These are phyloP conservation scores for Brotogeris chrysoptera DNA, from an alignment of 2,797 vertebrate species.

Conservation along the genomic window DNA sequence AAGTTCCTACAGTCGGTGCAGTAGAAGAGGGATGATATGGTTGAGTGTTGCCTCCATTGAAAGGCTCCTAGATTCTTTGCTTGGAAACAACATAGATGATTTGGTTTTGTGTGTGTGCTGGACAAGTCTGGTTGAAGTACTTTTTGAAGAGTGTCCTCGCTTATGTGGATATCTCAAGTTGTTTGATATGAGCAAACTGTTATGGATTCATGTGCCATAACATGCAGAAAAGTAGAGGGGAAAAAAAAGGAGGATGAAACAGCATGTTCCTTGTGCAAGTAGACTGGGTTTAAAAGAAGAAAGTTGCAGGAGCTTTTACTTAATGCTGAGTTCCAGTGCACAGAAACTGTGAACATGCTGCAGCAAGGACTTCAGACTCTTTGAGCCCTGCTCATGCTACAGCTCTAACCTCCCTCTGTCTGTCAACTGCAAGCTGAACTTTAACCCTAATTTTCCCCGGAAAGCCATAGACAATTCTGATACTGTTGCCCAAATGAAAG, in stretches of 20 bases:
- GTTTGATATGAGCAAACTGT: accelerated
- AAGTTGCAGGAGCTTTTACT: neutral
- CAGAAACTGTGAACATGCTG: neutral
- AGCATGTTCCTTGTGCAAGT: neutral
- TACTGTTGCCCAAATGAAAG: neutral
- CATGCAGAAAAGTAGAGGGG: neutral
- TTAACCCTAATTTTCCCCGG: neutral
- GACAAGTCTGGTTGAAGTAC: neutral
- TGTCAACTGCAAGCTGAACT: neutral
- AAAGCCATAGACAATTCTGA: neutral
- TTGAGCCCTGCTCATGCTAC: neutral
- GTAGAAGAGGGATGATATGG: neutral
- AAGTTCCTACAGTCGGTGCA: neutral
- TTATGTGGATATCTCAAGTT: neutral
- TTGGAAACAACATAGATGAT: neutral
- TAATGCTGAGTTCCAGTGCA: neutral
- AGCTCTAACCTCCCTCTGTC: neutral
- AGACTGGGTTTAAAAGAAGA: neutral
- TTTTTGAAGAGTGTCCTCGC: neutral
- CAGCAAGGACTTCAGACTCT: neutral
- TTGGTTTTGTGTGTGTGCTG: neutral
- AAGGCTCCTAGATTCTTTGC: neutral
- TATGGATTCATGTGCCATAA: neutral
- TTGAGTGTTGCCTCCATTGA: neutral
- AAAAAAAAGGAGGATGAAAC: neutral